Evolutionary conservation across 2,797 vertebrate genomes (phyloP).

Genomic region (Borostomias antarcticus): DNA sequence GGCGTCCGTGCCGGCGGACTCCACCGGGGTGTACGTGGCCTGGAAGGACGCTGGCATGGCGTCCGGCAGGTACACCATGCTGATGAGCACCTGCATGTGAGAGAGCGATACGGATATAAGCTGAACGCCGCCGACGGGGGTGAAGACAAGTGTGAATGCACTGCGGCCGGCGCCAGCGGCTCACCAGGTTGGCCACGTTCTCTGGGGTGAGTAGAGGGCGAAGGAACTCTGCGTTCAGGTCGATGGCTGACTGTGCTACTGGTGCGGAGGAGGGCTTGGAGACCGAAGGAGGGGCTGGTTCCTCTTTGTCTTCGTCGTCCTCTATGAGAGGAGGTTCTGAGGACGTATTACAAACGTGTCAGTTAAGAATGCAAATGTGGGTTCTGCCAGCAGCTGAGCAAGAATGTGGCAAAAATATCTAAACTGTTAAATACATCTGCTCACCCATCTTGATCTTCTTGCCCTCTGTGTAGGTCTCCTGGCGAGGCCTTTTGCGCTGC

Average conservation of each 20-base stretch:
- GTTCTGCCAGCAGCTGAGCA: neutral
- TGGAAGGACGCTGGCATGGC: conserved; percentile 96
- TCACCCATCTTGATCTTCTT: conserved; percentile 94
- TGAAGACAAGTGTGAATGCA: neutral
- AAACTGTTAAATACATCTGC: conserved; percentile 18
- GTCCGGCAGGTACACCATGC: conserved; percentile 96
- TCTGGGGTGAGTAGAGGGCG: conserved; percentile 86
- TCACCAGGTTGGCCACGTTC: conserved; percentile 94
- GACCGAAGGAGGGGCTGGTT: conserved; percentile 58
- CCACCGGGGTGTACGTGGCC: conserved; percentile 94
- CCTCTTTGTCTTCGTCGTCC: conserved; percentile 95
- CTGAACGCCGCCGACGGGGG: neutral
- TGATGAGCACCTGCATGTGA: conserved; percentile 88
- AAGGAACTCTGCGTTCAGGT: conserved; percentile 91
- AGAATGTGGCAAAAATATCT: neutral
- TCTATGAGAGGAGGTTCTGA: conserved; percentile 86
- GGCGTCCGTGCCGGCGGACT: conserved; percentile 92
- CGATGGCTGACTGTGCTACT: conserved; percentile 84
- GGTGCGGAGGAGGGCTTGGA: conserved; percentile 76
- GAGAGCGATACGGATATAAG: neutral
- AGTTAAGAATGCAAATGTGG: neutral
- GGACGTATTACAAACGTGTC: neutral
- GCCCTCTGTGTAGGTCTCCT: conserved; percentile 80
- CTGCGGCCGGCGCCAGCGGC: conserved; percentile 1
- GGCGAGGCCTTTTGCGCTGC: conserved; percentile 83